A percentile compares a stretch with the other conserved stretches of the same genome.
phyloP scores from a whole-genome alignment of 2,113 vertebrate genomes.

The Plectropomus leopardus region DNA sequence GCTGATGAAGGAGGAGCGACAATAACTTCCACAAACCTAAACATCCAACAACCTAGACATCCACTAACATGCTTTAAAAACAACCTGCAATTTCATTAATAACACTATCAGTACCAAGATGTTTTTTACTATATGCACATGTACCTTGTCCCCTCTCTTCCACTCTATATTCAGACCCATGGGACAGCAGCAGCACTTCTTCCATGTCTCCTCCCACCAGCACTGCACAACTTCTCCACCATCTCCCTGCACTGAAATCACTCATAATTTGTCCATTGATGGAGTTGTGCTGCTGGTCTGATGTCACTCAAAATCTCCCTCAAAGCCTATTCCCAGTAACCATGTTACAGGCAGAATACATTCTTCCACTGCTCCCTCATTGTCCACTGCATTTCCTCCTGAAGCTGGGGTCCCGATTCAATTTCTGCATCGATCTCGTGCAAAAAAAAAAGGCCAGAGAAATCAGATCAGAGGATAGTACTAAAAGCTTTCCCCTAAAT shows the following conservation, averaged over 20 bases:
- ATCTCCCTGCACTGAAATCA: conserved; percentile 55
- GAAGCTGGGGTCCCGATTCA: conserved; percentile 69
- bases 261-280: conserved; percentile 68
- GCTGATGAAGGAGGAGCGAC: neutral
- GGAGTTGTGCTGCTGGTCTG: conserved; percentile 56
- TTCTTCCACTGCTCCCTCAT: conserved; percentile 76
- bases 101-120: neutral
- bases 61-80: too few species aligned
- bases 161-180: conserved; percentile 42
- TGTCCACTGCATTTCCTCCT: conserved; percentile 71
- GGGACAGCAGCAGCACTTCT: conserved; percentile 20
- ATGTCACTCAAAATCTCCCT: conserved; percentile 80
- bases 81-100: neutral
- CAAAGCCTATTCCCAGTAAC: conserved; percentile 82
- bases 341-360: conserved; percentile 78
- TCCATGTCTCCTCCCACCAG: conserved; percentile 17
- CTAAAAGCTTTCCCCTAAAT: conserved; percentile 84
- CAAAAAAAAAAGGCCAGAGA: conserved; percentile 75
- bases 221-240: conserved; percentile 19
- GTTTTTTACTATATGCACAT: neutral
- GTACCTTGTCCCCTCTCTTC: conserved; percentile 23
- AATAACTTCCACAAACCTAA: neutral
- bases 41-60: neutral
- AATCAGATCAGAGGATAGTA: conserved; percentile 80
- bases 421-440: conserved; percentile 84